These are phyloP conservation scores for Tinea trinotella DNA, from an alignment of 2,888 invertebrate species.

Conservation along the genomic window DNA sequence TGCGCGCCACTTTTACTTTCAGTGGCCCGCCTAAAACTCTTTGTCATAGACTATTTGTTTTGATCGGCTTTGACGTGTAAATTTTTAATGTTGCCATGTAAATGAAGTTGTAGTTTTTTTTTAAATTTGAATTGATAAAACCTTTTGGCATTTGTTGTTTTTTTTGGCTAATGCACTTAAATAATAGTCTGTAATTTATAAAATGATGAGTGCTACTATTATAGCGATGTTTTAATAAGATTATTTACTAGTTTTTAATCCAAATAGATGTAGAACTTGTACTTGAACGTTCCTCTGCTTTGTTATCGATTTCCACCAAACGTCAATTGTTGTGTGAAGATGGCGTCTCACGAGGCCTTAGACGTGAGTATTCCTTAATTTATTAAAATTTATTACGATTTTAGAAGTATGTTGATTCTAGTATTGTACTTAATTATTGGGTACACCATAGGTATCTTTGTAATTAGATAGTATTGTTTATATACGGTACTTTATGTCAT, in stretches of 20 bases:
- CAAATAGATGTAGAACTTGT: no score
- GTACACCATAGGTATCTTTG: slow-evolving; percentile 25
- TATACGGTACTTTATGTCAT: slow-evolving; percentile 18
- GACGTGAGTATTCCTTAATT: slow-evolving; percentile 50
- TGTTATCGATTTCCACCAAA: slow-evolving; percentile 50
- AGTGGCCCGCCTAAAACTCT: background rate
- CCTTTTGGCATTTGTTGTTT: background rate
- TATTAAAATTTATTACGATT: background rate
- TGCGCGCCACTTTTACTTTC: background rate
- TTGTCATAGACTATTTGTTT: slow-evolving; percentile 12
- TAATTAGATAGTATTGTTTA: slow-evolving; percentile 22
- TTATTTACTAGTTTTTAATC: no score
- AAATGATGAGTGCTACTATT: no score
- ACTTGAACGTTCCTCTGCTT: slow-evolving; percentile 34
- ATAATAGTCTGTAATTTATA: no score
- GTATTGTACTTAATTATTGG: background rate
- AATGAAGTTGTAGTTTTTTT: background rate
- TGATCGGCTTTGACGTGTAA: slow-evolving; percentile 3
- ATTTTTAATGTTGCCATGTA: background rate
- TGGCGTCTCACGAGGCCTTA: slow-evolving; percentile 70
- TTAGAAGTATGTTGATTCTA: background rate
- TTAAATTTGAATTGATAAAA: background rate
- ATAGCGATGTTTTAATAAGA: no score
- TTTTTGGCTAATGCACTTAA: no score
- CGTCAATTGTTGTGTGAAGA: slow-evolving; percentile 61